Percentiles rank a stretch among this genome's conserved stretches.
Evolutionary conservation across 92 coral and sea anemone genomes (phyloP).

Genomic region (Paramuricea clavata): DNA sequence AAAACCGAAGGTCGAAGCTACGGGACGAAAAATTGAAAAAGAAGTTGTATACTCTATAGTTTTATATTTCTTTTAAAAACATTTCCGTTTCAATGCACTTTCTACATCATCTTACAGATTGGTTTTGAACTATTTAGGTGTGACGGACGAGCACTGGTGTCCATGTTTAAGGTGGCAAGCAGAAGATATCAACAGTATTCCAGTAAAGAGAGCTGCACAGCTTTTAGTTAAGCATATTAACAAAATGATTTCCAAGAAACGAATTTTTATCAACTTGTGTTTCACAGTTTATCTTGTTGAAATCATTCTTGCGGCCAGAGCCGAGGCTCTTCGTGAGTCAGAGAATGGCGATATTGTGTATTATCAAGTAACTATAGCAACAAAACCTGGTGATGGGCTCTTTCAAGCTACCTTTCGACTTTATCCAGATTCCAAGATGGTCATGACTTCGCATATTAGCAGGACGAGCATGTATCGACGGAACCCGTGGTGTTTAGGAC

Average conservation of each 20-base stretch:
- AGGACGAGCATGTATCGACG: slow-evolving; percentile 79
- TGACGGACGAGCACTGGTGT: slow-evolving; percentile 77
- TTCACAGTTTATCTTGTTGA: slow-evolving; percentile 67
- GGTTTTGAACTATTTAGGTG: slow-evolving; percentile 53
- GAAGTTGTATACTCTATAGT: too few species aligned
- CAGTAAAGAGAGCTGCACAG: slow-evolving; percentile 65
- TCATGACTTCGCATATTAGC: slow-evolving; percentile 78
- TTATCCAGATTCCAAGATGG: slow-evolving; percentile 64
- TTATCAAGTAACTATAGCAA: slow-evolving; percentile 71
- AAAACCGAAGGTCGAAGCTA: too few species aligned
- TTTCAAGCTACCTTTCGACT: slow-evolving; percentile 78
- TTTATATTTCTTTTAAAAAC: too few species aligned
- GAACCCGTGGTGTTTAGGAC: slow-evolving; percentile 76
- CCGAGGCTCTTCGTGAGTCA: slow-evolving; percentile 43
- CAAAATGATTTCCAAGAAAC: slow-evolving; percentile 61
- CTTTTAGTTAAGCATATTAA: slow-evolving; percentile 74
- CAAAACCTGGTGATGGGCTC: slow-evolving; percentile 76
- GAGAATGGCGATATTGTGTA: slow-evolving; percentile 60
- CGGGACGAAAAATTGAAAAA: too few species aligned
- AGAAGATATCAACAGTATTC: slow-evolving; percentile 40
- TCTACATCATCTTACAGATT: background rate
- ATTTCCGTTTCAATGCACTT: too few species aligned
- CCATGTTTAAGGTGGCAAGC: slow-evolving; percentile 80
- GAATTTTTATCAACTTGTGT: slow-evolving; percentile 54
- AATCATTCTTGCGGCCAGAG: slow-evolving; percentile 71